These are phyloP conservation scores for Andrena cerasifolii DNA, from an alignment of 1,140 invertebrate species.

Conservation along the genomic window DNA sequence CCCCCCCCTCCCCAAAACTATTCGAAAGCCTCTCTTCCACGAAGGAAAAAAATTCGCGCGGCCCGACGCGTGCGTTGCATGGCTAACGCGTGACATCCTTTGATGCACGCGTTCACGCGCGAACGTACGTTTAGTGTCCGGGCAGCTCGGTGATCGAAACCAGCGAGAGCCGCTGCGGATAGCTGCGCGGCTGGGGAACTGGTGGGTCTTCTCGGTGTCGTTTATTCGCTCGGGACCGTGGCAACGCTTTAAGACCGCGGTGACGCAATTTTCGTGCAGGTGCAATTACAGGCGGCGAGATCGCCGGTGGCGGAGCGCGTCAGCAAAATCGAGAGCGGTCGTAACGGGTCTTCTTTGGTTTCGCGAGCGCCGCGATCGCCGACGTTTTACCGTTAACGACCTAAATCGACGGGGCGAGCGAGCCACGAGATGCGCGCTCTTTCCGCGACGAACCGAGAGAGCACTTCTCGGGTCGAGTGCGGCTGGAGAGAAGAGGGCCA, in stretches of 20 bases:
- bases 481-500: not conserved
- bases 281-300: slow-evolving; percentile 44
- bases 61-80: no score
- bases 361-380: slow-evolving; percentile 62
- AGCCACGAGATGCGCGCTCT: slow-evolving; percentile 56
- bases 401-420: slow-evolving; percentile 64
- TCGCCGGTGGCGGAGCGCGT: slow-evolving; percentile 40
- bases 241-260: slow-evolving; percentile 10
- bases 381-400: slow-evolving; percentile 75
- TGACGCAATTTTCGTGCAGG: slow-evolving; percentile 57
- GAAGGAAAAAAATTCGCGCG: no score
- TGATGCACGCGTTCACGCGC: no score
- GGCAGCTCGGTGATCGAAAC: no score
- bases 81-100: no score
- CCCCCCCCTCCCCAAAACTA: no score
- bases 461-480: slow-evolving; percentile 50
- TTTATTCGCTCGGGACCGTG: not conserved
- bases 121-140: no score
- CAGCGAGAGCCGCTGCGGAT: no score
- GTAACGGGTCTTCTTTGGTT: slow-evolving; percentile 69
- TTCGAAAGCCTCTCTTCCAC: no score
- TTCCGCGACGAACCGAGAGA: slow-evolving; percentile 42
- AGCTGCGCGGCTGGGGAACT: slow-evolving; percentile 1
- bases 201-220: not conserved
- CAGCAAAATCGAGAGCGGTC: slow-evolving; percentile 65